Conservation (phyloP, 2,113 vertebrate species). For the Corapipo altera region DNA sequence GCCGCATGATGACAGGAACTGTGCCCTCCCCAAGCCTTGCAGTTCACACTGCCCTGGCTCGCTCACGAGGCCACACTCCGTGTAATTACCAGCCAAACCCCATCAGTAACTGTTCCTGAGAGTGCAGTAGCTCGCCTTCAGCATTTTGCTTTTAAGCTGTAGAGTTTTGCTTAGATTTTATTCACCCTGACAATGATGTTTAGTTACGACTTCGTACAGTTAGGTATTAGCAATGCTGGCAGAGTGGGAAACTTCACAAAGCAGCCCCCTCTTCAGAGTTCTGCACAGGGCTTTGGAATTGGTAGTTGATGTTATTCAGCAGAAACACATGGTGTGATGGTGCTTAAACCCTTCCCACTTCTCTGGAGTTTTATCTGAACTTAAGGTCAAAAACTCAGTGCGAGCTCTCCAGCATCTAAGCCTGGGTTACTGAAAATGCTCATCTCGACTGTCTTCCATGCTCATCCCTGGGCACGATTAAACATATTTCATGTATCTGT, state of each 20-base stretch:
- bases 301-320: not conserved
- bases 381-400: not conserved
- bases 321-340: not conserved
- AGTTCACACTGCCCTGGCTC: not conserved
- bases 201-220: not conserved
- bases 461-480: not conserved
- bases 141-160: constrained; percentile 12
- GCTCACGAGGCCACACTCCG: not conserved
- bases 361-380: not conserved
- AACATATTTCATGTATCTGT: not conserved
- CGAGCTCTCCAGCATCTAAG: not conserved
- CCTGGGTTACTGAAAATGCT: not conserved
- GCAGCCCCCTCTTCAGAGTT: not conserved
- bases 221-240: not conserved
- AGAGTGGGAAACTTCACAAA: not conserved
- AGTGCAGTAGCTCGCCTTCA: constrained; percentile 34
- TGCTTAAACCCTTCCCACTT: not conserved
- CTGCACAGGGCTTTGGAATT: not conserved
- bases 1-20: not conserved
- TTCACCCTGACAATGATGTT: constrained; percentile 38
- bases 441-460: not conserved
- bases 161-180: constrained; percentile 33
- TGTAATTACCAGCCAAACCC: constrained; percentile 39
- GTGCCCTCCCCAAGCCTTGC: not conserved
- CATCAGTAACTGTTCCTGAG: constrained; percentile 8